Evolutionary conservation across 2,797 vertebrate species (phyloP), one percentile per base, ranked within the genome.

Genomic region (Sebastes hubbsi): DNA sequence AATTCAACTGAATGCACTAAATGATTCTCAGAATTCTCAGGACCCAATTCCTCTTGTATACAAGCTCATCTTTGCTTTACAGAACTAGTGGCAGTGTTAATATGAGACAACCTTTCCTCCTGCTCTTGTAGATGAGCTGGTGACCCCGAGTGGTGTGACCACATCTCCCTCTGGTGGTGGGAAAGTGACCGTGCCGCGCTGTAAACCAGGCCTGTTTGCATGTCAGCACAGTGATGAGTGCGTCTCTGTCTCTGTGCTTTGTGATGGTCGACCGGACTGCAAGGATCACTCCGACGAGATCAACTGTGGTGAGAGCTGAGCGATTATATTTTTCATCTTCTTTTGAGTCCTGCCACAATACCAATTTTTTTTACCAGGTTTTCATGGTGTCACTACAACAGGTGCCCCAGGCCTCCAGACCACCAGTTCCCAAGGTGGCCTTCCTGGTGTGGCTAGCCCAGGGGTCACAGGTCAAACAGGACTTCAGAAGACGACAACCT

Each of bases 201-300:
- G 97, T 20, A 34, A 71, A 0, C 83, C 75, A 0, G 93, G 93
- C 0, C 92, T 94, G 74, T 92, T 95, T 86, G 88, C 92, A 1
- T 97, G 97, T 0, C 60, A 4, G 0, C 83, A 30, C 0, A 91
- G 90, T 62, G 80, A 83, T 0, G 93, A 92, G 78, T 98, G 97
- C 9, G 73, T 98, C 46, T 59, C 93, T n/a, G 70, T 69, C 22
- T 91, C 92, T 9, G 89, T 85, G 27, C 92, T 97, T 8, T 97
- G 97, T 65, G 96, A 98, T 0, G 96, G 97, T 1, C 71, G 46
- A 4, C 78, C 85, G 0, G 96, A 97, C 90, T 98, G 97, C 82
- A 90, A 75, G 0, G 96, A 98, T 71, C 89, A 87, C 27, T 97
- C 96, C 0, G 97, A 97, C 0, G 97, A 98, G 85, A 92, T 92